Conservation (phyloP, 92 coral and sea anemone genomes). For the Palythoa grandiflora region DNA sequence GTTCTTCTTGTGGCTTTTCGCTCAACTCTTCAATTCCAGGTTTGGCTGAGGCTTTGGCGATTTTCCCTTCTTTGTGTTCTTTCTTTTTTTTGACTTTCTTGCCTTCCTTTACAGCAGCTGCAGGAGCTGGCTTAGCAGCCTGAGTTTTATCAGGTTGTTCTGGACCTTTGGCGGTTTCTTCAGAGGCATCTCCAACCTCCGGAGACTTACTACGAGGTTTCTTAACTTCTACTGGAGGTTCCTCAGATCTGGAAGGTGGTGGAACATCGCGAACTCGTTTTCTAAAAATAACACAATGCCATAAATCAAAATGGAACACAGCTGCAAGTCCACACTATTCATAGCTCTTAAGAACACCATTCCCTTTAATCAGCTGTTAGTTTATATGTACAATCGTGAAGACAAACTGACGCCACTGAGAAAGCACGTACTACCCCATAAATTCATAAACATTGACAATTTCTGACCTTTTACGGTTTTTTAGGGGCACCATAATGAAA, state of each 20-base stretch:
- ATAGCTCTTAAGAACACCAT: too few species aligned
- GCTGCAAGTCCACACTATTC: too few species aligned
- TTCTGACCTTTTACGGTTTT: too few species aligned
- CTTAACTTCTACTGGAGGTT: conserved; percentile 75
- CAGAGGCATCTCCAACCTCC: conserved; percentile 49
- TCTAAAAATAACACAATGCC: conserved; percentile 41
- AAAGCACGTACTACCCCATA: too few species aligned
- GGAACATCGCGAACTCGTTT: conserved; percentile 82
- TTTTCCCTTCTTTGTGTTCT: conserved; percentile 74
- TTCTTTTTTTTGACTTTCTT: conserved; percentile 85
- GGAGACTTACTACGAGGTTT: conserved; percentile 77
- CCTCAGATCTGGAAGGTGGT: conserved; percentile 71
- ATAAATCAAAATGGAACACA: neutral
- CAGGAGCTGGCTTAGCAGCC: conserved; percentile 49
- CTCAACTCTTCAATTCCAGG: conserved; percentile 28
- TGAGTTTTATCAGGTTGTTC: conserved; percentile 61
- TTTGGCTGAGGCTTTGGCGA: conserved; percentile 44
- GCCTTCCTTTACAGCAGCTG: conserved; percentile 57
- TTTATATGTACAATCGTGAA: too few species aligned
- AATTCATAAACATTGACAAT: too few species aligned
- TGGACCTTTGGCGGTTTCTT: conserved; percentile 30
- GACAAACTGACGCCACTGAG: too few species aligned
- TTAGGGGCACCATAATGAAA: too few species aligned
- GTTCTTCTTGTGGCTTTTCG: conserved; percentile 33
- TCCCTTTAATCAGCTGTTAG: too few species aligned